Percentiles rank a stretch among this genome's conserved stretches.
Evolutionary conservation across 2,888 invertebrate genomes (phyloP).

Genomic region (Eudemis profundana): DNA sequence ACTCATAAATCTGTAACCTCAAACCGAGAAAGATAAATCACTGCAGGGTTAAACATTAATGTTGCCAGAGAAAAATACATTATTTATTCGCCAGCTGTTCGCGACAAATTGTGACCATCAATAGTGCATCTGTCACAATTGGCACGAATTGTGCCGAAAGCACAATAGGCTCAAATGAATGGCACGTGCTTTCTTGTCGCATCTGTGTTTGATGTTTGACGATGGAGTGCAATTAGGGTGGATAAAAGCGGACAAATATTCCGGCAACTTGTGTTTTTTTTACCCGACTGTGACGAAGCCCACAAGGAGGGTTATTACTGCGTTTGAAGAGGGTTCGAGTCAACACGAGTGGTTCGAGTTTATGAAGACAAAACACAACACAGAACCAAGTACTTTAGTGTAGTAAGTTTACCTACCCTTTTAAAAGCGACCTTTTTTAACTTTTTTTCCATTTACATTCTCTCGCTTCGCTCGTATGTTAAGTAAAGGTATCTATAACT

Average conservation of each 20-base stretch:
- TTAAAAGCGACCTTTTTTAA: no score
- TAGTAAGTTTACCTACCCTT: no score
- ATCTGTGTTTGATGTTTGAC: slow-evolving; percentile 23
- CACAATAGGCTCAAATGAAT: slow-evolving; percentile 40
- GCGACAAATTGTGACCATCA: slow-evolving; percentile 39
- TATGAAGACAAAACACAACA: no score
- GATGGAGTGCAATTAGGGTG: slow-evolving; percentile 27
- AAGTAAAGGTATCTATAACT: no score
- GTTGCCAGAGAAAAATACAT: slow-evolving; percentile 22
- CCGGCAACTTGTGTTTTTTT: neutral
- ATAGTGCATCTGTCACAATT: slow-evolving; percentile 40
- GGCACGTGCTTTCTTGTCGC: slow-evolving; percentile 33
- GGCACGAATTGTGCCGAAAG: slow-evolving; percentile 34
- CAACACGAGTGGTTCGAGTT: no score
- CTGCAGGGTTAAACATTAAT: slow-evolving; percentile 18
- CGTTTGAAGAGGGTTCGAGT: no score
- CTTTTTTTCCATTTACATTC: no score
- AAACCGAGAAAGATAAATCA: slow-evolving; percentile 20
- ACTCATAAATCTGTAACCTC: slow-evolving; percentile 10
- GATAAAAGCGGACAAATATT: neutral
- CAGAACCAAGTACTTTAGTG: no score
- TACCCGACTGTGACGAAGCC: no score
- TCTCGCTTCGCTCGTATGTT: no score
- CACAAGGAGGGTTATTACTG: neutral
- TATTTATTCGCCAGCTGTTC: slow-evolving; percentile 42